Percentiles rank a stretch among this genome's conserved stretches.
phyloP scores from a whole-genome alignment of 1,140 invertebrate species.

The Caenorhabditis latens region DNA sequence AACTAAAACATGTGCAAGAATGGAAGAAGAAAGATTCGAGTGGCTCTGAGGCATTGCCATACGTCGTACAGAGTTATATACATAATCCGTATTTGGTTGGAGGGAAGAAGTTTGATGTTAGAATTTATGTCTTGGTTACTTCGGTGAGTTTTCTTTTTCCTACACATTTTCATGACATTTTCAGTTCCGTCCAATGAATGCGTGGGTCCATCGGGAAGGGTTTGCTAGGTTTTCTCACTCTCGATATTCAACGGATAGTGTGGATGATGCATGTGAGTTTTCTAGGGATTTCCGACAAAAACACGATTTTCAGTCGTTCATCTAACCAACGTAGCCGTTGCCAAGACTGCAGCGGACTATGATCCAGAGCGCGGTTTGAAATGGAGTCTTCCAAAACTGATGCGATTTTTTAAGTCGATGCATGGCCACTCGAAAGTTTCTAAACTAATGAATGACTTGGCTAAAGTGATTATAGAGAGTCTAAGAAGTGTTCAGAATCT shows the following conservation, averaged over 20 bases:
- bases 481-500: constrained; percentile 78
- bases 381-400: constrained; percentile 79
- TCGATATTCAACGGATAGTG: constrained; percentile 79
- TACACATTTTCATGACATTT: constrained; percentile 47
- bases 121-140: constrained; percentile 80
- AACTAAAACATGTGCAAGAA: constrained; percentile 80
- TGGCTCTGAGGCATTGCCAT: constrained; percentile 71
- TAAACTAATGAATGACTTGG: constrained; percentile 78
- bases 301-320: constrained; percentile 78
- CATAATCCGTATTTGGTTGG: constrained; percentile 80
- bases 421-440: constrained; percentile 79
- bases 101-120: constrained; percentile 80
- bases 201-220: constrained; percentile 80
- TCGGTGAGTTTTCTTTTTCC: constrained; percentile 74
- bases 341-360: constrained; percentile 80
- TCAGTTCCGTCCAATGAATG: constrained; percentile 79
- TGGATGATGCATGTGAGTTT: constrained; percentile 79
- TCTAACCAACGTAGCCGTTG: constrained; percentile 80
- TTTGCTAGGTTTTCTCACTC: constrained; percentile 80
- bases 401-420: constrained; percentile 78
- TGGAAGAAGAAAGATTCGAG: constrained; percentile 79
- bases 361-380: constrained; percentile 81
- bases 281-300: neutral
- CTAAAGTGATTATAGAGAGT: constrained; percentile 80
- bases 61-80: constrained; percentile 73